Evolutionary conservation across 2,113 vertebrate genomes (phyloP), one percentile per base, ranked within the genome.

Genomic region (Atractosteus spatula): DNA sequence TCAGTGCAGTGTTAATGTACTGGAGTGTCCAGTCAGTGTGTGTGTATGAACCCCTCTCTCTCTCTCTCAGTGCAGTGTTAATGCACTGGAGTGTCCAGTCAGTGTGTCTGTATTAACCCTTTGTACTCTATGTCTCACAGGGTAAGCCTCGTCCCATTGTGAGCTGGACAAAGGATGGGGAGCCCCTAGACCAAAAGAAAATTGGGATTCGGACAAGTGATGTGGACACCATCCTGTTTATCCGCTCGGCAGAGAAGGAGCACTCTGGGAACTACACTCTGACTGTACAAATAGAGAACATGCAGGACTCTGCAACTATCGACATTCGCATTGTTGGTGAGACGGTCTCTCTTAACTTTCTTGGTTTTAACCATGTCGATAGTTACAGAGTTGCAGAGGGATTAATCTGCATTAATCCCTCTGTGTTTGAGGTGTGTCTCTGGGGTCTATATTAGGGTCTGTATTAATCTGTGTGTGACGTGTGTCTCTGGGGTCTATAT

Each of bases 201-300:
- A 83, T 95, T 56, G 85, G 90, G 4, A 70, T 89, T 41, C 91
- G 90, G 0, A 95, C 89, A 74, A 91, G 83, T 0, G 92, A 92
- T 0, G 47, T 90, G 3, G 94, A 96, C 88, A 91, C 91, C 4
- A 93, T 96, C 77, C 84, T 97, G 75, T 97, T 96, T 81, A 94
- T 96, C 79, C 92, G 96, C 77, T 80, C 92, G 1, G 79, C 92
- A 0, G 91, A 89, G 17, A 90, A 94, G 41, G 47, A 55, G 7
- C 90, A 96, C 87, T 95, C 96, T 0, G 96, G 96, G 2, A 89
- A 78, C 43, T 96, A 96, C 72, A 92, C 91, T 0, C 85, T 97
- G 44, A 79, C 68, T 0, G 93, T 96, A 43, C 87, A 92, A 81
- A 91, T 96, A 3, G 95, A 96, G 85, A 93, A 93, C 85, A 86